Conservation (phyloP, 2,797 vertebrate genomes). For the Otolemur crassicaudatus region DNA sequence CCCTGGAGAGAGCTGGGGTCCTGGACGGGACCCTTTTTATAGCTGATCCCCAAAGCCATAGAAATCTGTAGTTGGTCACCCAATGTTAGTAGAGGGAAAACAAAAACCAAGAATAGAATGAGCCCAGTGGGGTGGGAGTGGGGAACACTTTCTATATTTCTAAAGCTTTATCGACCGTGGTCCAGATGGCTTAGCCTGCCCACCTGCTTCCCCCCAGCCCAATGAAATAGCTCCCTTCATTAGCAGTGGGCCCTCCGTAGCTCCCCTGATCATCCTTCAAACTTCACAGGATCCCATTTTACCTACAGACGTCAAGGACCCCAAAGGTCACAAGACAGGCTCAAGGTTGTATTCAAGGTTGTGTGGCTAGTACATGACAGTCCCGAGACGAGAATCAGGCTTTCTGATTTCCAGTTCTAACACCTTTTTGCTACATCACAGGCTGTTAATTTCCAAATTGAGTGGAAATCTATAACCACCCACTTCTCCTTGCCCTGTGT, state of each 20-base stretch:
- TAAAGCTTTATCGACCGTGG: neutral
- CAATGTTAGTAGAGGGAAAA: neutral
- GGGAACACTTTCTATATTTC: neutral
- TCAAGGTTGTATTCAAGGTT: neutral
- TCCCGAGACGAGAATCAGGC: neutral
- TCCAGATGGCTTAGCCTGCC: neutral
- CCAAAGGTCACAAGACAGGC: neutral
- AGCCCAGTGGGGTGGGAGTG: neutral
- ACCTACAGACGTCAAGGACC: neutral
- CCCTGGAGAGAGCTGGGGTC: too few relatives aligned
- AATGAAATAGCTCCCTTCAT: neutral
- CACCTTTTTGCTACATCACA: constrained; percentile 22
- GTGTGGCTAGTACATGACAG: neutral
- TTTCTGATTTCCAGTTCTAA: constrained; percentile 25
- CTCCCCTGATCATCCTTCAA: neutral
- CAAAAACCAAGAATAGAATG: neutral
- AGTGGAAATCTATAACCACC: constrained; percentile 76
- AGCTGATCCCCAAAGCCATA: neutral
- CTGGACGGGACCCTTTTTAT: neutral
- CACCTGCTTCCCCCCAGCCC: neutral
- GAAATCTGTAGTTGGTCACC: neutral
- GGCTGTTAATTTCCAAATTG: constrained; percentile 72
- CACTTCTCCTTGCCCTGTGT: constrained; percentile 57
- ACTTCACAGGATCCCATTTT: neutral
- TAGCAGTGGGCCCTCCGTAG: neutral